These are phyloP conservation scores for Chesias legatella DNA, from an alignment of 2,888 invertebrate species.

Conservation along the genomic window DNA sequence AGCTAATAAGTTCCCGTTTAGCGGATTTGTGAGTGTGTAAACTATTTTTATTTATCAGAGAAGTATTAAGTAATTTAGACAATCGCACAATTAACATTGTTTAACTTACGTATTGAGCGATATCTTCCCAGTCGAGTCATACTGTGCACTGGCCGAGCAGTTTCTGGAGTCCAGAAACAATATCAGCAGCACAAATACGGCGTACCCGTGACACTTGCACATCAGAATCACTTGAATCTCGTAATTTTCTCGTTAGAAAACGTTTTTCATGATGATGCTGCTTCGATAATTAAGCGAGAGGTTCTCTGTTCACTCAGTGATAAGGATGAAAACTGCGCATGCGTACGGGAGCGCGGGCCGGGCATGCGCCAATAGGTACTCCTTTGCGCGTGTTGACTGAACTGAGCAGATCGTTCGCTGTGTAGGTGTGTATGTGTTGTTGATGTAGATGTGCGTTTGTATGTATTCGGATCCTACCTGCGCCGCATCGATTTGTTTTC, in stretches of 20 bases:
- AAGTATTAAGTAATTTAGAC: background rate
- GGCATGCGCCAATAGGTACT: slow-evolving; percentile 53
- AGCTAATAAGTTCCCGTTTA: too few species aligned
- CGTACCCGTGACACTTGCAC: slow-evolving; percentile 60
- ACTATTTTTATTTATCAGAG: too few species aligned
- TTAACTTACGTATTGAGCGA: slow-evolving; percentile 69
- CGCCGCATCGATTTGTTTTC: slow-evolving; percentile 59
- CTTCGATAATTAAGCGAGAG: slow-evolving; percentile 20
- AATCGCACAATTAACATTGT: background rate
- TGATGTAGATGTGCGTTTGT: slow-evolving; percentile 26
- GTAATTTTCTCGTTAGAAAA: slow-evolving; percentile 24
- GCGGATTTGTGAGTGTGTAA: too few species aligned
- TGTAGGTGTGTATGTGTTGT: slow-evolving; percentile 24
- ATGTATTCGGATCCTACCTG: slow-evolving; percentile 44
- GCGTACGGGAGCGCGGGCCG: slow-evolving; percentile 42
- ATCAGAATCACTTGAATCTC: slow-evolving; percentile 61
- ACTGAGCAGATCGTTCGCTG: slow-evolving; percentile 12
- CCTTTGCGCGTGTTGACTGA: slow-evolving; percentile 45
- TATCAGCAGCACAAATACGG: slow-evolving; percentile 56
- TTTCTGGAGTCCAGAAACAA: slow-evolving; percentile 67
- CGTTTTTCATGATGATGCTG: slow-evolving; percentile 18
- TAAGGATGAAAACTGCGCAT: slow-evolving; percentile 48
- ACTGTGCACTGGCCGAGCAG: slow-evolving; percentile 65
- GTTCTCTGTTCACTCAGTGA: slow-evolving; percentile 39
- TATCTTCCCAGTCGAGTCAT: slow-evolving; percentile 62